Evolutionary conservation across 2,797 vertebrate species (phyloP).

Genomic region (Galaxias olidus): DNA sequence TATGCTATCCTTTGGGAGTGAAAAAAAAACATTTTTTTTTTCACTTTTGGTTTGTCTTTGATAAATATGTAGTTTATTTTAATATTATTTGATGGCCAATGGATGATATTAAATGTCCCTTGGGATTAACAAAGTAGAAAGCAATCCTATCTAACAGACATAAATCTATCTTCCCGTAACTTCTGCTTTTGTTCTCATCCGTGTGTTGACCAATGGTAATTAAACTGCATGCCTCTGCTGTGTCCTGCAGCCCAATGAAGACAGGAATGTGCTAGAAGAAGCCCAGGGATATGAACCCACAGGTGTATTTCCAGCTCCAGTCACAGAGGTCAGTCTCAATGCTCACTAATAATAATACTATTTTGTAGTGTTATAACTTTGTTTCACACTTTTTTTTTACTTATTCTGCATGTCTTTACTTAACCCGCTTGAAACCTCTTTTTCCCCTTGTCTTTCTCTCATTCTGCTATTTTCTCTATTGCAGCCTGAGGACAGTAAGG

Average conservation of each 20-base stretch:
- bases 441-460: too few species aligned
- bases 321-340: slow-evolving; percentile 50
- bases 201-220: slow-evolving; percentile 4
- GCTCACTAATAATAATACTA: not conserved
- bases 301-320: slow-evolving; percentile 49
- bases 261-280: slow-evolving; percentile 93
- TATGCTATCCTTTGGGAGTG: too few species aligned
- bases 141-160: too few species aligned
- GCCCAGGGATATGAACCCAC: slow-evolving; percentile 85
- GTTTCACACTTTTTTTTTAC: not conserved
- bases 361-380: too few species aligned
- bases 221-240: not conserved
- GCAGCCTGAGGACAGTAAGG: slow-evolving; percentile 50
- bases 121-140: too few species aligned
- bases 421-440: too few species aligned
- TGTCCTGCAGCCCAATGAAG: slow-evolving; percentile 89
- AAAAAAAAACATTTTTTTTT: not conserved
- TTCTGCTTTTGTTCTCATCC: slow-evolving; percentile 9
- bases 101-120: too few species aligned
- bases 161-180: not conserved
- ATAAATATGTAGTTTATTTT: not conserved
- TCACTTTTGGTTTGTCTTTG: not conserved
- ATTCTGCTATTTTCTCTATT: slow-evolving; percentile 11
- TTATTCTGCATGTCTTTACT: too few species aligned
- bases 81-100: too few species aligned